A percentile compares a stretch with the other conserved stretches of the same genome.
These are phyloP conservation scores for Catharus bicknelli DNA, from an alignment of 2,113 vertebrate species.

Conservation along the genomic window DNA sequence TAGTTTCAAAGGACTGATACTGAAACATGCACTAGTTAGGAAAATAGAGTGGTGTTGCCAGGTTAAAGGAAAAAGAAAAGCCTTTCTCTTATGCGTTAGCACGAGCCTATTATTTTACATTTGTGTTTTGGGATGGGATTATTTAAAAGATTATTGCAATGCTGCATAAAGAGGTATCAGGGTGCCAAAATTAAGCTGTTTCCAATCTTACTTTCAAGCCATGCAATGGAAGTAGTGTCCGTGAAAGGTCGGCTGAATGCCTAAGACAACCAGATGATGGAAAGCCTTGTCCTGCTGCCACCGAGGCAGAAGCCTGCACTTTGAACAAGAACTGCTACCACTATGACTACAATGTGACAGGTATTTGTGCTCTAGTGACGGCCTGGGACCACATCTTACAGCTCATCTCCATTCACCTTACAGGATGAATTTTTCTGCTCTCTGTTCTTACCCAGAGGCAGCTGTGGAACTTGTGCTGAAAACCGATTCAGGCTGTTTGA, in stretches of 20 bases:
- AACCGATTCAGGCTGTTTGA: neutral
- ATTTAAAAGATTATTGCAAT: neutral
- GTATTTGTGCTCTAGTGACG: conserved; percentile 63
- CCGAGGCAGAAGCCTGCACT: conserved; percentile 83
- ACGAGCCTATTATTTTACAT: neutral
- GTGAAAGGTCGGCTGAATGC: conserved; percentile 80
- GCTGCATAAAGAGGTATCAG: neutral
- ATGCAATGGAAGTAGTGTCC: conserved; percentile 81
- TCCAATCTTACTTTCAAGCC: conserved; percentile 79
- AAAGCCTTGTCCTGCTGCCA: conserved; percentile 81
- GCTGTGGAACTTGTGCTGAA: neutral
- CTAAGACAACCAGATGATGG: conserved; percentile 85
- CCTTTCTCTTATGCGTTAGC: neutral
- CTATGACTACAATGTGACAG: conserved; percentile 97
- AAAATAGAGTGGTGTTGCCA: neutral
- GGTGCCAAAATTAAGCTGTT: neutral
- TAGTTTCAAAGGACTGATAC: neutral
- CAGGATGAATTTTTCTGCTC: neutral
- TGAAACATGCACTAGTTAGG: neutral
- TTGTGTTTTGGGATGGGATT: neutral
- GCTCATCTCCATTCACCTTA: neutral
- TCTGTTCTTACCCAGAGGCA: neutral
- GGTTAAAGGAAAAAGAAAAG: neutral
- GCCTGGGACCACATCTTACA: neutral
- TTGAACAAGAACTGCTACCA: conserved; percentile 96